Base-by-base conservation (phyloP, 1,140 invertebrate genomes). In the Aphelenchoides besseyi region DNA sequence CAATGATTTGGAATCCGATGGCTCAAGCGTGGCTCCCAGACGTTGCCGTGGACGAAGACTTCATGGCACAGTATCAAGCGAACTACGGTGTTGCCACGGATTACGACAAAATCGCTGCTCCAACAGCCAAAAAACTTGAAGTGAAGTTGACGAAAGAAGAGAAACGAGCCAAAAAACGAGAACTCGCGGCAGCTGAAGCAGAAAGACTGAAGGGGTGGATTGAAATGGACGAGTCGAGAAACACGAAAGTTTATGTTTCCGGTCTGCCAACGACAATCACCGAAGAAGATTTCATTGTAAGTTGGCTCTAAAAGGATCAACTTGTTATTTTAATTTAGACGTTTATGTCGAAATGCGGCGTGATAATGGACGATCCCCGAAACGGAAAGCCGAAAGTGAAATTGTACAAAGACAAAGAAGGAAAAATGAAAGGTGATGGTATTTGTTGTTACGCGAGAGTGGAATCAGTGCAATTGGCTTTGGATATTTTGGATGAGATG, bases 161-260 rank as follows among this genome's bases (percentile, higher is more conserved):
- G 48, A 76, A 78, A 62, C 70, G 72, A 8, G 80, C 82, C 35
- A 71, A 69, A 18, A 73, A 81, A 26, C 54, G 72, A 67, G 70
- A 81, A 69, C 12, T 9, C 28, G 53, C 32, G 16, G 59, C 23
- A 0, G 74, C 55, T 1, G 74, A 41, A 29, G 66, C 73, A 23
- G 69, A 78, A 26, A 54, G 71, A 37, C 18, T 37, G 2, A 26
- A 37, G 82, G 88, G 90, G 70, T 98, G 96, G 97, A 97, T 98
- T 87, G 91, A 98, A 54, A 86, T 94, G 16, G 90, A 94, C 77
- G 91, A 95, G 61, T 88, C 90, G n/a, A 91, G 92, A 79, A 97
- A 96, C 80, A 95, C 93, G 0, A 95, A 96, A 86, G 94, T 99
- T 0, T 99, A 99, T 88, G 93, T 98, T 0, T 90, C 90, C 3